phyloP scores from a whole-genome alignment of 1,140 invertebrate species.

The Apis laboriosa region DNA sequence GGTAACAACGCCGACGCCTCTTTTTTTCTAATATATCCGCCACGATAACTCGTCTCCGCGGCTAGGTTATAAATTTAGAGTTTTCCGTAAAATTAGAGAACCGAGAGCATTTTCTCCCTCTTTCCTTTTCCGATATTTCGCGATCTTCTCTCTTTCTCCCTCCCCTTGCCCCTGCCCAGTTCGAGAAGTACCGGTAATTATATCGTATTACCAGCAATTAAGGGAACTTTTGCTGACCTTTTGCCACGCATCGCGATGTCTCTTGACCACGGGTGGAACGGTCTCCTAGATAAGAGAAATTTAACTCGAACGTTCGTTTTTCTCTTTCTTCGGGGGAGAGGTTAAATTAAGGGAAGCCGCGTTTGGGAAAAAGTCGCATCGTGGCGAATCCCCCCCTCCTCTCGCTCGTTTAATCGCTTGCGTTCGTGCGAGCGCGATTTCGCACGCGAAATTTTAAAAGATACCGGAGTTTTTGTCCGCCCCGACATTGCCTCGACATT shows the following conservation, averaged over 20 bases:
- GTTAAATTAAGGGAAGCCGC: slow-evolving; percentile 28
- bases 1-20: slow-evolving; percentile 14
- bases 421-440: slow-evolving; percentile 12
- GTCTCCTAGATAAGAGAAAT: slow-evolving; percentile 35
- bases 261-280: slow-evolving; percentile 6
- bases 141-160: neutral
- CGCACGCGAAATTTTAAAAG: neutral
- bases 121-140: neutral
- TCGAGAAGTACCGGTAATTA: slow-evolving; percentile 32
- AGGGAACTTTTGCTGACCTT: slow-evolving; percentile 29
- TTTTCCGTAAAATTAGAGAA: slow-evolving; percentile 18
- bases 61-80: slow-evolving; percentile 44
- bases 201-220: slow-evolving; percentile 45
- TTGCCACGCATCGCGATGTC: slow-evolving; percentile 31
- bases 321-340: neutral
- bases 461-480: neutral
- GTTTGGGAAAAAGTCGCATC: slow-evolving; percentile 13
- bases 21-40: slow-evolving; percentile 41
- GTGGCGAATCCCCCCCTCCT: neutral
- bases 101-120: neutral
- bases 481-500: neutral
- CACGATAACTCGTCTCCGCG: slow-evolving; percentile 47
- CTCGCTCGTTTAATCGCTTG: slow-evolving; percentile 19
- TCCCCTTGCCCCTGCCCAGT: slow-evolving; percentile 9
- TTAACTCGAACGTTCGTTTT: neutral